phyloP scores from a whole-genome alignment of 2,888 invertebrate species.

The Timema cristinae region DNA sequence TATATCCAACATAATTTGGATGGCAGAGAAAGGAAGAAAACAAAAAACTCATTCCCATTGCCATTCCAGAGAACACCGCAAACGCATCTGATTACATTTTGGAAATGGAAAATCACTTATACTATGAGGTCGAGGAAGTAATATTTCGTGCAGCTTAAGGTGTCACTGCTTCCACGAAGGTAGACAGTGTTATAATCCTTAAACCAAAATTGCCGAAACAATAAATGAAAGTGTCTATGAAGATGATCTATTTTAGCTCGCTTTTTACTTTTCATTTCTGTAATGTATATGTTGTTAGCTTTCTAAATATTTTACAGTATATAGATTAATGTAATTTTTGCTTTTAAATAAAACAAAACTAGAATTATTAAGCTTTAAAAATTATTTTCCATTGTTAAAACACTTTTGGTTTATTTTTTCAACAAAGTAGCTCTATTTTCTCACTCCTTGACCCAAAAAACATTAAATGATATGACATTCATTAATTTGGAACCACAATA shows the following conservation, averaged over 20 bases:
- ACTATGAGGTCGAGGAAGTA: not conserved
- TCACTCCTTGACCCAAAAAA: not conserved
- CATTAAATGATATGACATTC: not conserved
- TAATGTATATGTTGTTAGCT: too few species aligned
- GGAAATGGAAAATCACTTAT: not conserved
- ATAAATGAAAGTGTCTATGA: not conserved
- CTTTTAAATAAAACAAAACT: too few species aligned
- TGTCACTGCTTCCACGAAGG: not conserved
- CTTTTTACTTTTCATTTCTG: too few species aligned
- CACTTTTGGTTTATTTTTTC: slow-evolving; percentile 10
- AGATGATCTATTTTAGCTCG: not conserved
- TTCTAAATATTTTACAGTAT: too few species aligned
- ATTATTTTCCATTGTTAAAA: too few species aligned
- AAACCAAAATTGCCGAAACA: not conserved
- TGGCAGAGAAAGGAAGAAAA: not conserved
- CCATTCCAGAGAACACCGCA: not conserved
- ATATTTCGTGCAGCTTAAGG: not conserved
- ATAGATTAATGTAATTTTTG: too few species aligned
- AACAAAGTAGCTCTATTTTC: not conserved
- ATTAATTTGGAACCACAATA: not conserved
- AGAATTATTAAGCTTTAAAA: too few species aligned
- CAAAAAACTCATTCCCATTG: not conserved
- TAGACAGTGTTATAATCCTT: too few species aligned
- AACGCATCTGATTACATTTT: not conserved
- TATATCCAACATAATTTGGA: not conserved